A percentile compares a stretch with the other conserved stretches of the same genome.
Conservation (phyloP, 2,113 vertebrate species). For the Dinomys branickii region DNA sequence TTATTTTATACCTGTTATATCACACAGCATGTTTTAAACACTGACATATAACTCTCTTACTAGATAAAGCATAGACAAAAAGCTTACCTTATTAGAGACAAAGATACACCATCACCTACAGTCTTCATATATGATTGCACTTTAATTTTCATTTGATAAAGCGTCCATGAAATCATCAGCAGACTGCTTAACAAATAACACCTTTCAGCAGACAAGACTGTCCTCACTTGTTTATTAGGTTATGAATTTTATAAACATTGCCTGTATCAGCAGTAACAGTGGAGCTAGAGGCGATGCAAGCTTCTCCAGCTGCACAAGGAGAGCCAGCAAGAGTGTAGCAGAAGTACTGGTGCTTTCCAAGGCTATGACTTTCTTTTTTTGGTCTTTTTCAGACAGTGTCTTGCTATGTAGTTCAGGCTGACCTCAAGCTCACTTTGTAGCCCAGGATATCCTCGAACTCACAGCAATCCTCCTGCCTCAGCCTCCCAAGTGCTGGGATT, state of each 20-base stretch:
- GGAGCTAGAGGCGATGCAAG: slow-evolving; percentile 97
- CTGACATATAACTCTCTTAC: slow-evolving; percentile 53
- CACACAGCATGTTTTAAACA: slow-evolving; percentile 52
- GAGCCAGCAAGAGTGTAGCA: slow-evolving; percentile 98
- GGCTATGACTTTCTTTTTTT: slow-evolving; percentile 57
- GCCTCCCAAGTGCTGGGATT: no score
- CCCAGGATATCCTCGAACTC: no score
- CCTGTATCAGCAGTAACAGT: slow-evolving; percentile 90
- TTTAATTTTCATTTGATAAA: slow-evolving; percentile 66
- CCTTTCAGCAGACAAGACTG: slow-evolving; percentile 63
- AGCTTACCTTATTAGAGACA: slow-evolving; percentile 56
- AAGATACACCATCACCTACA: slow-evolving; percentile 48
- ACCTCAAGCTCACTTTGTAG: no score
- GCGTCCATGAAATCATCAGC: slow-evolving; percentile 54
- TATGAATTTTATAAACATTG: slow-evolving; percentile 85
- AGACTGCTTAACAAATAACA: slow-evolving; percentile 70
- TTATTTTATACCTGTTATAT: slow-evolving; percentile 30
- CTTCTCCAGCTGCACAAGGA: slow-evolving; percentile 94
- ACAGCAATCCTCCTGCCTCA: no score
- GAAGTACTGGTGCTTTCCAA: slow-evolving; percentile 95
- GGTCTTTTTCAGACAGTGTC: no score
- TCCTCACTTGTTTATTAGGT: slow-evolving; percentile 89
- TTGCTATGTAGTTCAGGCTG: no score
- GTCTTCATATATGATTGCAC: slow-evolving; percentile 67
- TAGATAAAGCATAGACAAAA: slow-evolving; percentile 41